phyloP scores from a whole-genome alignment of 2,888 invertebrate genomes.

The Drosophila stalkeri region DNA sequence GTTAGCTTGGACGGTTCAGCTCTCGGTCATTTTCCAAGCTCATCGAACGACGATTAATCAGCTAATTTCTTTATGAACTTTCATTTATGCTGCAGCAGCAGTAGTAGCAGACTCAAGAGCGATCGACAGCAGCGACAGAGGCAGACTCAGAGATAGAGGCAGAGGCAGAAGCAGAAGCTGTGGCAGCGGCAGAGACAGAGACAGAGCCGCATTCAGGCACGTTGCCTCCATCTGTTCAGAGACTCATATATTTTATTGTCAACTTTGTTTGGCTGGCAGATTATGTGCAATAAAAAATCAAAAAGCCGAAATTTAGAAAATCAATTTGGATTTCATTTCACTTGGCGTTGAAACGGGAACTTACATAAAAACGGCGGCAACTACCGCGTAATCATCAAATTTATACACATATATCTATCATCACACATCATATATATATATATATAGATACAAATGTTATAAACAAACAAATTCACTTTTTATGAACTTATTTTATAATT shows the following conservation, averaged over 20 bases:
- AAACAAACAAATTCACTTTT: slow-evolving; percentile 69
- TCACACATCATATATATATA: slow-evolving; percentile 18
- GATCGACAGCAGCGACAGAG: slow-evolving; percentile 6
- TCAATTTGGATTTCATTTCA: slow-evolving; percentile 68
- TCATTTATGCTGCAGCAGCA: slow-evolving; percentile 69
- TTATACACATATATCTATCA: slow-evolving; percentile 41
- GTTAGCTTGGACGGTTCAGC: slow-evolving; percentile 46
- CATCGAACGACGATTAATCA: slow-evolving; percentile 81
- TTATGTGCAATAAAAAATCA: slow-evolving; percentile 65
- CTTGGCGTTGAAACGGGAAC: slow-evolving; percentile 14
- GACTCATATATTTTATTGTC: slow-evolving; percentile 54
- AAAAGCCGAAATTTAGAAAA: slow-evolving; percentile 69
- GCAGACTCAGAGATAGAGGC: slow-evolving; percentile 26
- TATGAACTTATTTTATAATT: slow-evolving; percentile 80
- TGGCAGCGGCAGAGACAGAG: background rate
- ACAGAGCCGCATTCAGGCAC: slow-evolving; percentile 20
- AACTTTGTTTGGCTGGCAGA: slow-evolving; percentile 37
- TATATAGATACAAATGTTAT: slow-evolving; percentile 47
- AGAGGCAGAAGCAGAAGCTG: slow-evolving; percentile 16
- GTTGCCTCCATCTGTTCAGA: slow-evolving; percentile 9
- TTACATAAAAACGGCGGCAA: slow-evolving; percentile 66
- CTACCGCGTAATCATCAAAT: slow-evolving; percentile 47
- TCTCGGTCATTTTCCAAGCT: slow-evolving; percentile 77
- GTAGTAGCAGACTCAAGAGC: slow-evolving; percentile 11
- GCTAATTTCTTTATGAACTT: slow-evolving; percentile 82